Percentiles rank a stretch among this genome's conserved stretches.
Conservation (phyloP, 2,888 invertebrate species). For the Stenoptilia bipunctidactyla region DNA sequence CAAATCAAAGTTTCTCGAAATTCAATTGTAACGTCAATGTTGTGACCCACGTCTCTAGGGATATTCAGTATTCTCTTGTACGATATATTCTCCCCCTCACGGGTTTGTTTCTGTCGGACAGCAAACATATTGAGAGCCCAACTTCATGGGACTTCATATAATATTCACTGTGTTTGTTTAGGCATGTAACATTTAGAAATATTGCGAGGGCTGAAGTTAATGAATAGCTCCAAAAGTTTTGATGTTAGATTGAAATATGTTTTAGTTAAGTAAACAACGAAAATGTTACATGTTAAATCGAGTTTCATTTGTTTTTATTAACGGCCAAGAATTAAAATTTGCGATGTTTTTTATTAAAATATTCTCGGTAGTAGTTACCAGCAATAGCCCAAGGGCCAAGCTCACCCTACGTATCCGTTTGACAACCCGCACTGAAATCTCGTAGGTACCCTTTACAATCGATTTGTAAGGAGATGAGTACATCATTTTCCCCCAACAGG, state of each 20-base stretch:
- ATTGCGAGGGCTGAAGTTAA: too few species aligned
- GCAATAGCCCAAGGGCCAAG: constrained; percentile 30
- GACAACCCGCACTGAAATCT: constrained; percentile 37
- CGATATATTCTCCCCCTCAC: background rate
- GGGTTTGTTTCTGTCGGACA: constrained; percentile 27
- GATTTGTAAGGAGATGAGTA: constrained; percentile 60
- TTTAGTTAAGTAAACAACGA: too few species aligned
- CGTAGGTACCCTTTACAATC: constrained; percentile 45
- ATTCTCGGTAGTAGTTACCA: constrained; percentile 11
- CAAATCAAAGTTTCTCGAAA: constrained; percentile 26
- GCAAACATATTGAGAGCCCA: constrained; percentile 50
- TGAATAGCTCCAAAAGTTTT: too few species aligned
- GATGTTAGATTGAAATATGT: too few species aligned
- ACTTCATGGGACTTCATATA: constrained; percentile 36
- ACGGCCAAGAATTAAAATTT: too few species aligned
- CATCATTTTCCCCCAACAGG: constrained; percentile 51
- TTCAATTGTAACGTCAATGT: constrained; percentile 40
- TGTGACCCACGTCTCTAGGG: constrained; percentile 29
- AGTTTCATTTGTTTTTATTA: too few species aligned
- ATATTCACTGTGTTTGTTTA: constrained; percentile 39
- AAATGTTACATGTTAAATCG: too few species aligned
- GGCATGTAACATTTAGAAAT: too few species aligned
- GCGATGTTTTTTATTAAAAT: constrained; percentile 34
- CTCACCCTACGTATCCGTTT: constrained; percentile 32
- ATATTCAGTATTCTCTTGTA: background rate